Evolutionary conservation across 2,888 invertebrate genomes (phyloP).

Genomic region (Liposcelis brunnea): DNA sequence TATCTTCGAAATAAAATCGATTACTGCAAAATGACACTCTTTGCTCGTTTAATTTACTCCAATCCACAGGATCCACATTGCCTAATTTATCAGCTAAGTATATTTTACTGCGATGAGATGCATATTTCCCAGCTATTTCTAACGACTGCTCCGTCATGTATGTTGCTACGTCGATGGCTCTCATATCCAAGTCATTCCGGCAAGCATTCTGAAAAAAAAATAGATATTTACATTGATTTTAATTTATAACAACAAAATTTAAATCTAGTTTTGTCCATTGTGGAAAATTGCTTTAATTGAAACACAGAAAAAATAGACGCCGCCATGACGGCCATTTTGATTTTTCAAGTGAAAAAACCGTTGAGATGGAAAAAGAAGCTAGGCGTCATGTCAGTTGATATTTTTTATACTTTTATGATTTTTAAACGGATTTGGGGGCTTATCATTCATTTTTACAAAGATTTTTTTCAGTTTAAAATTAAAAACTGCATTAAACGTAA

Average conservation of each 20-base stretch:
- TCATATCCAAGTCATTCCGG: constrained; percentile 62
- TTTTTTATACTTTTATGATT: too few species aligned
- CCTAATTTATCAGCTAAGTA: constrained; percentile 63
- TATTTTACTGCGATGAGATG: constrained; percentile 55
- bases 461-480: constrained; percentile 11
- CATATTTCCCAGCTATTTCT: constrained; percentile 77
- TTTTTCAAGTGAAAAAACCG: too few species aligned
- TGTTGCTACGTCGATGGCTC: constrained; percentile 74
- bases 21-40: constrained; percentile 1
- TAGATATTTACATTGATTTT: constrained; percentile 10
- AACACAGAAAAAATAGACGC: too few species aligned
- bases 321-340: too few species aligned
- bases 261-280: too few species aligned
- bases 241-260: constrained; percentile 11
- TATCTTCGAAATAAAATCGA: background rate
- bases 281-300: too few species aligned
- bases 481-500: constrained; percentile 8
- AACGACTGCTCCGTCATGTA: constrained; percentile 58
- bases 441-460: too few species aligned
- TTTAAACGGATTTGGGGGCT: too few species aligned
- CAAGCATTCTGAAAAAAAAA: constrained; percentile 51
- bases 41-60: constrained; percentile 12
- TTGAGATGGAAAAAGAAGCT: too few species aligned
- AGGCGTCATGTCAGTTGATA: too few species aligned
- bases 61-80: constrained; percentile 29